These are phyloP conservation scores for Rhynchotus rufescens DNA, from an alignment of 2,797 vertebrate genomes.

Conservation along the genomic window DNA sequence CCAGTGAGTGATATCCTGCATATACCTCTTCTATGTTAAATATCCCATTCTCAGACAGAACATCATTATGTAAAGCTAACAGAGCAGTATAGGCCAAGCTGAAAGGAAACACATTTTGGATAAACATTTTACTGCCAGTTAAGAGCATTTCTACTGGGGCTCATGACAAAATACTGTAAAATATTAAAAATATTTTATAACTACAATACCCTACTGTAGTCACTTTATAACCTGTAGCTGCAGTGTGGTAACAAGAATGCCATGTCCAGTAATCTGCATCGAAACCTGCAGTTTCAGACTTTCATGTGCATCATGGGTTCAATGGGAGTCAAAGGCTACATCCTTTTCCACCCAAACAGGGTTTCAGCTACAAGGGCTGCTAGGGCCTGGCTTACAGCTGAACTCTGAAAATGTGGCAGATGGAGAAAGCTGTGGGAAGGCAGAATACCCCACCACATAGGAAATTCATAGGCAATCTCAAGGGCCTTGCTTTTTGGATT, in stretches of 20 bases:
- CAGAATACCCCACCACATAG: not conserved
- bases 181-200: slow-evolving; percentile 56
- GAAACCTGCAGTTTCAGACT: slow-evolving; percentile 12
- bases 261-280: not conserved
- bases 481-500: not conserved
- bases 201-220: slow-evolving; percentile 61
- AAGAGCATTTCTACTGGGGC: slow-evolving; percentile 51
- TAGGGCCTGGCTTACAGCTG: not conserved
- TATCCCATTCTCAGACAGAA: not conserved
- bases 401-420: not conserved
- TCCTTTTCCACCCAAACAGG: not conserved
- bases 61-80: not conserved
- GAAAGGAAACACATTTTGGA: slow-evolving; percentile 5
- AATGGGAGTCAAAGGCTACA: not conserved
- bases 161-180: slow-evolving; percentile 57
- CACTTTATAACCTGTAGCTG: slow-evolving; percentile 62
- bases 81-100: not conserved
- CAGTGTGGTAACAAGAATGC: slow-evolving; percentile 4
- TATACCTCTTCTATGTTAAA: not conserved
- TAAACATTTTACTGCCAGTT: slow-evolving; percentile 58
- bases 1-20: not conserved
- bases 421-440: not conserved
- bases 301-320: not conserved
- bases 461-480: not conserved
- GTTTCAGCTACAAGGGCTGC: not conserved